These are phyloP conservation scores for Ceratina calcarata DNA, from an alignment of 1,140 invertebrate species.

Conservation along the genomic window DNA sequence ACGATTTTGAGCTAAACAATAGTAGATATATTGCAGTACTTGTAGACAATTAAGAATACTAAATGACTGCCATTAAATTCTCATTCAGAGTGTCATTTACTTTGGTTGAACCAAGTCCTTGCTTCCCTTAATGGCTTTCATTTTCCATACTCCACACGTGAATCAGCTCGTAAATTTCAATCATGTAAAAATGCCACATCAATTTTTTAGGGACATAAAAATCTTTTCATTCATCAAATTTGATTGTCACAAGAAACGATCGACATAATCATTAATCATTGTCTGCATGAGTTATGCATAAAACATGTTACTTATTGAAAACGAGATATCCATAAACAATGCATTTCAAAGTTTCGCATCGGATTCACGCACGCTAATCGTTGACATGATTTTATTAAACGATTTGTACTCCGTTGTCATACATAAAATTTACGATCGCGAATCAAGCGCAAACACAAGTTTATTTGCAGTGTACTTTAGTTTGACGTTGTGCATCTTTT, in stretches of 20 bases:
- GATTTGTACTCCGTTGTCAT: conserved; percentile 32
- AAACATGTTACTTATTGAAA: too few relatives aligned
- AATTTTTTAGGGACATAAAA: too few relatives aligned
- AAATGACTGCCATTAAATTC: background rate
- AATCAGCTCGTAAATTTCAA: too few relatives aligned
- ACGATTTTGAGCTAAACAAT: too few relatives aligned
- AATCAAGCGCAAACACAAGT: conserved; percentile 5
- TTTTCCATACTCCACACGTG: too few relatives aligned
- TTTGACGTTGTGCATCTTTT: background rate
- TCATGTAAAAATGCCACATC: too few relatives aligned
- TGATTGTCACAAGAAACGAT: background rate
- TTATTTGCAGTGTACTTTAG: background rate
- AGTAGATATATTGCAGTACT: background rate
- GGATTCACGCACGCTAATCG: background rate
- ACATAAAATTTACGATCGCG: background rate
- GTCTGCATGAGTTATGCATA: too few relatives aligned
- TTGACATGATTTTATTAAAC: background rate
- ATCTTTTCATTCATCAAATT: too few relatives aligned
- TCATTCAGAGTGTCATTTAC: background rate
- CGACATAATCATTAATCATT: too few relatives aligned
- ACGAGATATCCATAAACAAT: background rate
- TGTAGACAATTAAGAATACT: too few relatives aligned
- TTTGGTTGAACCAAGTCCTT: background rate
- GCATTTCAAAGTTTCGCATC: background rate
- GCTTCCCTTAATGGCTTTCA: too few relatives aligned